A percentile compares a stretch with the other conserved stretches of the same genome.
These are phyloP conservation scores for Drosophila pseudotakahashii DNA, from an alignment of 2,888 invertebrate species.

Conservation along the genomic window DNA sequence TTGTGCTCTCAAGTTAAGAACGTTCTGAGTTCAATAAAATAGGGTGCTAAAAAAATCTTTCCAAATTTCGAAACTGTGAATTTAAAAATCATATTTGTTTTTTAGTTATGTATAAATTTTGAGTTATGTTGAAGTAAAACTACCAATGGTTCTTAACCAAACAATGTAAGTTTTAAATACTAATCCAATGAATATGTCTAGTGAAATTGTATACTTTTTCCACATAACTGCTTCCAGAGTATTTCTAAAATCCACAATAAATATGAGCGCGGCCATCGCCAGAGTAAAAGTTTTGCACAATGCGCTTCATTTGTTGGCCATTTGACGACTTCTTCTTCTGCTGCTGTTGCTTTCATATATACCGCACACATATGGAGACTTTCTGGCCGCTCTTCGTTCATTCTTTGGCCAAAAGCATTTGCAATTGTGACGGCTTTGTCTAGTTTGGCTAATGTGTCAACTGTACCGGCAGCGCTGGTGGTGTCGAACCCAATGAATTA, in stretches of 20 bases:
- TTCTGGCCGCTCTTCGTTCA: conserved; percentile 30
- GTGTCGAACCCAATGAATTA: conserved; percentile 69
- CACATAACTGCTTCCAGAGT: neutral
- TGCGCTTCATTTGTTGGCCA: conserved; percentile 73
- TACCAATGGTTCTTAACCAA: too few relatives aligned
- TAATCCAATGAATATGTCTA: neutral
- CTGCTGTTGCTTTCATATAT: conserved; percentile 28
- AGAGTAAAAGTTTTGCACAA: conserved; percentile 75
- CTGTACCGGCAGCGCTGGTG: conserved; percentile 47
- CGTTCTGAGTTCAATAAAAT: too few relatives aligned
- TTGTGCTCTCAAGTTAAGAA: too few relatives aligned
- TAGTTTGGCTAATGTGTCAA: conserved; percentile 65
- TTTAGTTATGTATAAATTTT: too few relatives aligned
- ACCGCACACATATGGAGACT: neutral
- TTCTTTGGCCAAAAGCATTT: conserved; percentile 51
- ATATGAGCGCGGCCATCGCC: conserved; percentile 18
- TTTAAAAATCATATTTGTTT: too few relatives aligned
- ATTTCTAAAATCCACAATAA: conserved; percentile 14
- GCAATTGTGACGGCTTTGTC: conserved; percentile 56
- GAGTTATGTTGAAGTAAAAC: too few relatives aligned
- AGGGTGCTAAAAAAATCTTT: neutral
- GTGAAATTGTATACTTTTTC: too few relatives aligned
- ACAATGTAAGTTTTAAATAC: too few relatives aligned
- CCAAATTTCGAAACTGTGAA: too few relatives aligned
- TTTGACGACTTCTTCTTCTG: conserved; percentile 57